Conservation (phyloP, 2,888 invertebrate species). For the Chromoteleia sp. region DNA sequence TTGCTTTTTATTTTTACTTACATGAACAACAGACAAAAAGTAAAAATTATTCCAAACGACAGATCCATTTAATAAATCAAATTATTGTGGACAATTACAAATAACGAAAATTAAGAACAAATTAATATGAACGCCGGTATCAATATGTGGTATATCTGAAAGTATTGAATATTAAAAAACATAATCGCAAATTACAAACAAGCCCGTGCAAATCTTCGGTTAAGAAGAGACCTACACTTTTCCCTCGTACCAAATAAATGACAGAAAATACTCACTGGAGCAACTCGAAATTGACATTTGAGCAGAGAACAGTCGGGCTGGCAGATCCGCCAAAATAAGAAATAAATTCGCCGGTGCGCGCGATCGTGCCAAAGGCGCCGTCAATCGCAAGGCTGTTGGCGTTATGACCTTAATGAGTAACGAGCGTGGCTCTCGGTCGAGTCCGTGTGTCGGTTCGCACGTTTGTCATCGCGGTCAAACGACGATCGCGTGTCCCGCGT, state of each 20-base stretch:
- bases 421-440: constrained; percentile 73
- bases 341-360: constrained; percentile 60
- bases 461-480: constrained; percentile 21
- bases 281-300: constrained; percentile 8
- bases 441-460: constrained; percentile 12
- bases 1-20: no score
- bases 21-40: no score
- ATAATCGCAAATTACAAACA: no score
- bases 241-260: constrained; percentile 26
- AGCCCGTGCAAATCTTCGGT: no score
- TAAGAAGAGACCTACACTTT: no score
- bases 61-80: no score
- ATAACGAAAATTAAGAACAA: no score
- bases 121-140: no score
- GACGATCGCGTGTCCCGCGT: neutral
- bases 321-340: constrained; percentile 47
- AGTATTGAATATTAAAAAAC: no score
- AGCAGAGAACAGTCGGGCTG: neutral
- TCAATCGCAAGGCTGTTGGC: constrained; percentile 80
- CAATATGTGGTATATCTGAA: no score
- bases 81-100: no score
- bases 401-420: constrained; percentile 82
- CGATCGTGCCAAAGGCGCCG: constrained; percentile 69
- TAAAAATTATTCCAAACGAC: no score
- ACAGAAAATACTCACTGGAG: constrained; percentile 36